Percentiles rank a stretch among this genome's conserved stretches.
Conservation (phyloP, 2,888 invertebrate species). For the Torymus texanus region DNA sequence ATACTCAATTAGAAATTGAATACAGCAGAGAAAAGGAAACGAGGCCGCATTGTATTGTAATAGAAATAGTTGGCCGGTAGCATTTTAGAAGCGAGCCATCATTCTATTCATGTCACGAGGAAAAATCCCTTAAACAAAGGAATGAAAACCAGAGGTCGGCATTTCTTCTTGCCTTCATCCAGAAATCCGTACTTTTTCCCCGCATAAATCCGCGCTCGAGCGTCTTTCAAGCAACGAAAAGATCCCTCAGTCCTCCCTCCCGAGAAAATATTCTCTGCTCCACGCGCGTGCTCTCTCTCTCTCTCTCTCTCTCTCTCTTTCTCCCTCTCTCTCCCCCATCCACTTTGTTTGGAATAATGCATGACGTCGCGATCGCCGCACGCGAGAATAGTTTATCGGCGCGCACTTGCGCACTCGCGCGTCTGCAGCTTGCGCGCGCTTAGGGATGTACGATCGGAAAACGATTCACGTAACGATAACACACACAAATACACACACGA, state of each 20-base stretch:
- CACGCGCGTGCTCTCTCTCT: neutral
- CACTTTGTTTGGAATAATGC: conserved; percentile 67
- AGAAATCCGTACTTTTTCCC: conserved; percentile 51
- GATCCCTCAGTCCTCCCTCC: conserved; percentile 7
- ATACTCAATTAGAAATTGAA: conserved; percentile 6
- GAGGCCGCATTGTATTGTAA: conserved; percentile 39
- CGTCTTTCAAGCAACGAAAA: conserved; percentile 13
- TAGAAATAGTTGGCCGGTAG: conserved; percentile 27
- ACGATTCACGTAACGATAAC: conserved; percentile 66
- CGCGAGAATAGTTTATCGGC: conserved; percentile 62
- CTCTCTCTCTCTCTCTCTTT: conserved; percentile 30
- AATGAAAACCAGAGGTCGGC: neutral
- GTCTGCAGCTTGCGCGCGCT: neutral
- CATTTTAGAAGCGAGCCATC: conserved; percentile 24
- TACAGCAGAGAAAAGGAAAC: neutral
- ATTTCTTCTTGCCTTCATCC: conserved; percentile 31
- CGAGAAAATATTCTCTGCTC: neutral
- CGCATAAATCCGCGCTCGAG: conserved; percentile 34
- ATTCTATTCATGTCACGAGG: conserved; percentile 37
- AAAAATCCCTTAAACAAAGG: conserved; percentile 51
- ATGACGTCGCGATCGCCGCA: conserved; percentile 66
- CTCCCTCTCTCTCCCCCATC: conserved; percentile 46
- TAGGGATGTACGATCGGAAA: conserved; percentile 62
- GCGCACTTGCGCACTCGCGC: too few relatives aligned
- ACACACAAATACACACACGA: conserved; percentile 57